These are phyloP conservation scores for Caenorhabditis sp. DNA, from an alignment of 2,888 invertebrate species.

Conservation along the genomic window DNA sequence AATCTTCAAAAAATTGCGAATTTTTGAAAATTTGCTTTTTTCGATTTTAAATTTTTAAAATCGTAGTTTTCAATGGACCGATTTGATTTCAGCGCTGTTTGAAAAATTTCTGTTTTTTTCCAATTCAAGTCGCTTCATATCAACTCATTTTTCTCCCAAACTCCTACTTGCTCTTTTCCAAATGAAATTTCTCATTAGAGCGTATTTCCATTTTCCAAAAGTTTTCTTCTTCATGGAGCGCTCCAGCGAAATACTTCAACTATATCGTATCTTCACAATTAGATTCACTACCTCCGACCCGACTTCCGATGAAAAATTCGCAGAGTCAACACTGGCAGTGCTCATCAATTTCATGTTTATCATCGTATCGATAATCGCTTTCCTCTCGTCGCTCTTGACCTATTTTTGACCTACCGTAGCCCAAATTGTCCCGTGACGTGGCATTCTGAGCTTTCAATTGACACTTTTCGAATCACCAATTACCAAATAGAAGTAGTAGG, in stretches of 20 bases:
- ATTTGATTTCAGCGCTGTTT: too few relatives aligned
- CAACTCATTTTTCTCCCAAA: too few relatives aligned
- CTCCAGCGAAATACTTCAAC: too few relatives aligned
- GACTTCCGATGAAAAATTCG: neutral
- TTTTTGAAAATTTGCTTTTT: neutral
- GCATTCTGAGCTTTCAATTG: conserved; percentile 8
- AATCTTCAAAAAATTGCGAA: neutral
- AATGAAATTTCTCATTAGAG: neutral
- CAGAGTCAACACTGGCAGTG: conserved; percentile 1
- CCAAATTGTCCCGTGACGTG: neutral
- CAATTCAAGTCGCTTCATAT: too few relatives aligned
- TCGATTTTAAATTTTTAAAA: neutral
- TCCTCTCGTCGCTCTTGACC: neutral
- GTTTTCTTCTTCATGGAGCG: too few relatives aligned
- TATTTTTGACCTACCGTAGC: neutral
- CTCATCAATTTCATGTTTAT: conserved; percentile 9
- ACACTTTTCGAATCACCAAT: conserved; percentile 37
- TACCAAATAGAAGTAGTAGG: conserved; percentile 1
- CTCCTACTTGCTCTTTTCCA: too few relatives aligned
- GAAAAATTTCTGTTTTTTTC: too few relatives aligned
- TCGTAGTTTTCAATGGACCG: too few relatives aligned
- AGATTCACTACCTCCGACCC: neutral
- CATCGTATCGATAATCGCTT: neutral
- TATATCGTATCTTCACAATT: too few relatives aligned
- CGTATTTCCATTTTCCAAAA: neutral